Percentiles rank a stretch among this genome's conserved stretches.
phyloP scores from a whole-genome alignment of 2,113 vertebrate genomes.

The Prunella fulvescens region DNA sequence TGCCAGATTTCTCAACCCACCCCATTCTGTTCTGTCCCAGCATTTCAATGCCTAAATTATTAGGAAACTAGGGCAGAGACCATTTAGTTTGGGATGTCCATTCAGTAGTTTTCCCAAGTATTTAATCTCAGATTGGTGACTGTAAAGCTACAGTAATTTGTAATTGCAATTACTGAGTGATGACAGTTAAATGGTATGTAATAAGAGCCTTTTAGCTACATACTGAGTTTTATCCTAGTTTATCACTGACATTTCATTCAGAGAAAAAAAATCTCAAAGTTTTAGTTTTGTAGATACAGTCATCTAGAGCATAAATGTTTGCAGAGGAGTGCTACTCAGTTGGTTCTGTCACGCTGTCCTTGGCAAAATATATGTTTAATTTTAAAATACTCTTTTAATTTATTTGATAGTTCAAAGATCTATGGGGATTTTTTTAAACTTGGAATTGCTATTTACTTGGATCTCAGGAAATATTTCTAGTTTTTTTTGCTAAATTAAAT shows the following conservation, averaged over 20 bases:
- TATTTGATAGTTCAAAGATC: not conserved
- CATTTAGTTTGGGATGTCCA: not conserved
- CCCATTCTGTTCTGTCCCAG: not conserved
- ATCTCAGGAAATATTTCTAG: not conserved
- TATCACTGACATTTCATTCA: constrained; percentile 32
- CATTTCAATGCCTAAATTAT: not conserved
- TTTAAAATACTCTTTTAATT: not conserved
- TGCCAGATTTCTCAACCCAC: not conserved
- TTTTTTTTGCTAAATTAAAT: not conserved
- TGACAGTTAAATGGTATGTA: constrained; percentile 45
- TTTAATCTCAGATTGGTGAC: constrained; percentile 10
- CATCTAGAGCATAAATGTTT: not conserved
- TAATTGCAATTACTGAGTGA: constrained; percentile 34
- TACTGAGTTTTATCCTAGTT: constrained; percentile 44
- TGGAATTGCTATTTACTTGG: not conserved
- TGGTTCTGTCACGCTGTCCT: not conserved
- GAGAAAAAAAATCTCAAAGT: constrained; percentile 29
- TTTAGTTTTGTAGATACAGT: not conserved
- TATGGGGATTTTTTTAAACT: not conserved
- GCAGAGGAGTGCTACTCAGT: not conserved
- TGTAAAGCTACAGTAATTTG: constrained; percentile 14
- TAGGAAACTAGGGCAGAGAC: not conserved
- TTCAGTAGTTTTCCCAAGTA: not conserved
- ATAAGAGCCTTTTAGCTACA: constrained; percentile 31
- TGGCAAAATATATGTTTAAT: not conserved